Conservation (phyloP, 2,888 invertebrate genomes). For the Platycheirus albimanus region DNA sequence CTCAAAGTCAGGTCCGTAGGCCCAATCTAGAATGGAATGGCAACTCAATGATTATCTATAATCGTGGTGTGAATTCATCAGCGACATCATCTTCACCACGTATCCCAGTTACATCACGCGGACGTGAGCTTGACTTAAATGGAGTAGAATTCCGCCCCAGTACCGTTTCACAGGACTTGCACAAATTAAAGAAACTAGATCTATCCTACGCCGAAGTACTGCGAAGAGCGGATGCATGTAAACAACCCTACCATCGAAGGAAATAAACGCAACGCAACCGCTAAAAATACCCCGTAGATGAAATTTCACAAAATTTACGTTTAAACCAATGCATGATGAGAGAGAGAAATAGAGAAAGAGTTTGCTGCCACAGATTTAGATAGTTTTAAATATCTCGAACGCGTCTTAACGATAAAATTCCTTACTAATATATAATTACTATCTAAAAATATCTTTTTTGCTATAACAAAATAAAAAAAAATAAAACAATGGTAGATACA, state of each 20-base stretch:
- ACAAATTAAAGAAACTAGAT: slow-evolving; percentile 91
- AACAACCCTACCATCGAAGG: slow-evolving; percentile 76
- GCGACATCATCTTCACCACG: slow-evolving; percentile 75
- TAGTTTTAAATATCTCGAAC: slow-evolving; percentile 63
- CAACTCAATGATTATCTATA: slow-evolving; percentile 88
- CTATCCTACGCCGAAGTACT: slow-evolving; percentile 93
- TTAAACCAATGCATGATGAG: slow-evolving; percentile 31
- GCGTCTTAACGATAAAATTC: slow-evolving; percentile 36
- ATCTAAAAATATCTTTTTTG: slow-evolving; percentile 13
- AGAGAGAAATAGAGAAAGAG: too few species aligned
- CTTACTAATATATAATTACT: slow-evolving; percentile 47
- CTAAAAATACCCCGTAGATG: neutral
- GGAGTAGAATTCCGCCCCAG: slow-evolving; percentile 85
- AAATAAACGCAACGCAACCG: slow-evolving; percentile 68
- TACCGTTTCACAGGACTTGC: slow-evolving; percentile 91
- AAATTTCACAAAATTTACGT: slow-evolving; percentile 41
- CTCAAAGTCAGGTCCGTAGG: slow-evolving; percentile 44
- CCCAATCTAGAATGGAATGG: slow-evolving; percentile 86
- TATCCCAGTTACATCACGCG: slow-evolving; percentile 81
- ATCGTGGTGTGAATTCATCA: slow-evolving; percentile 83
- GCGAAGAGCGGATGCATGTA: slow-evolving; percentile 84
- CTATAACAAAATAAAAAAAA: slow-evolving; percentile 17
- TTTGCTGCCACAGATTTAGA: slow-evolving; percentile 66
- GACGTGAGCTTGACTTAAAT: slow-evolving; percentile 78
- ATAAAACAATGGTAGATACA: neutral